Conservation (phyloP, 2,113 vertebrate genomes). For the Salvelinus namaycush region DNA sequence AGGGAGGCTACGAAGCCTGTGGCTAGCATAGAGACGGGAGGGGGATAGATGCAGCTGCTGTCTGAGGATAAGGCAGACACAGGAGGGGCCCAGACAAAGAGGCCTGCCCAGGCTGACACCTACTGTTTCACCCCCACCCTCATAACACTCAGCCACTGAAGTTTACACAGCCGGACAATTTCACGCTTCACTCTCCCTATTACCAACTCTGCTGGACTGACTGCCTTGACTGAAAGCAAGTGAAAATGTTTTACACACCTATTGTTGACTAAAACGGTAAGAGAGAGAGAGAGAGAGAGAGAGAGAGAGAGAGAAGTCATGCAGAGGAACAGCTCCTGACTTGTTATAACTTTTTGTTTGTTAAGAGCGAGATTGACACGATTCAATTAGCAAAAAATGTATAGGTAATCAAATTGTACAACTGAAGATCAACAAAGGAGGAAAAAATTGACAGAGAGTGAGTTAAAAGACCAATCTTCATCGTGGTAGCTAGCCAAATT, state of each 20-base stretch:
- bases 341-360: no score
- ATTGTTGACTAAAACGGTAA: neutral
- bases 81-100: slow-evolving; percentile 3
- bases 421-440: no score
- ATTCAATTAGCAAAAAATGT: no score
- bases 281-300: no score
- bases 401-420: no score
- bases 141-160: slow-evolving; percentile 20
- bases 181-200: neutral
- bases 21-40: slow-evolving; percentile 1
- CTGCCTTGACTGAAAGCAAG: neutral
- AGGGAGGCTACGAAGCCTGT: neutral
- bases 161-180: slow-evolving; percentile 28
- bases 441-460: no score
- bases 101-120: neutral
- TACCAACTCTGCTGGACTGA: neutral
- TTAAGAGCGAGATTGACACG: no score
- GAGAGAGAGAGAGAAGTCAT: no score
- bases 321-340: no score
- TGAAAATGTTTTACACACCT: neutral
- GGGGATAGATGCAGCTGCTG: slow-evolving; percentile 3
- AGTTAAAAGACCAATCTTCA: no score
- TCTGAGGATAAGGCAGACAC: neutral
- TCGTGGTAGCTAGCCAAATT: no score
- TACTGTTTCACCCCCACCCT: neutral